phyloP scores from a whole-genome alignment of 2,113 vertebrate species.

The Potamarius usumacintae region DNA sequence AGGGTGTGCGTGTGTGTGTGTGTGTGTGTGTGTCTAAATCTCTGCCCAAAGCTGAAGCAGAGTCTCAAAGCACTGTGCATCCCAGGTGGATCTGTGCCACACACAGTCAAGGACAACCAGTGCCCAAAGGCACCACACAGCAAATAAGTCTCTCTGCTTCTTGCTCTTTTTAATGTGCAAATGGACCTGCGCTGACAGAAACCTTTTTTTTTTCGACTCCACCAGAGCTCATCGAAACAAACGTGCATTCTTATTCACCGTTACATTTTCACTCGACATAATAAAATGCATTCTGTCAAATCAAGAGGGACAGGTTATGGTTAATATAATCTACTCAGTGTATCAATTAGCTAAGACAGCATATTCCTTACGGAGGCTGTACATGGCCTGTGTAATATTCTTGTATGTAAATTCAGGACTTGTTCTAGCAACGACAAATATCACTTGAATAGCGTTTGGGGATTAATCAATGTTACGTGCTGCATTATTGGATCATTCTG shows the following conservation, averaged over 20 bases:
- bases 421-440: neutral
- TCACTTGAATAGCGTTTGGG: neutral
- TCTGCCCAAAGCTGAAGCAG: conserved; percentile 48
- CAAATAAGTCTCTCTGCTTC: neutral
- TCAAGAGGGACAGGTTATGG: neutral
- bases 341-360: neutral
- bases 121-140: conserved; percentile 45
- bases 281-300: neutral
- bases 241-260: neutral
- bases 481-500: neutral
- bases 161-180: conserved; percentile 51
- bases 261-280: conserved; percentile 8
- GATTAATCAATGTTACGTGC: neutral
- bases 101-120: conserved; percentile 46
- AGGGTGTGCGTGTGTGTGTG: neutral
- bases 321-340: too few relatives aligned
- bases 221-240: neutral
- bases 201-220: conserved; percentile 24
- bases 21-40: conserved; percentile 42
- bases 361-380: too few relatives aligned
- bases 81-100: conserved; percentile 52
- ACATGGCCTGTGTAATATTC: neutral
- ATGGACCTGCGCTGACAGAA: conserved; percentile 32
- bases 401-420: neutral
- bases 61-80: conserved; percentile 50